Conservation (phyloP, 2,888 invertebrate species). For the Lysandra coridon region DNA sequence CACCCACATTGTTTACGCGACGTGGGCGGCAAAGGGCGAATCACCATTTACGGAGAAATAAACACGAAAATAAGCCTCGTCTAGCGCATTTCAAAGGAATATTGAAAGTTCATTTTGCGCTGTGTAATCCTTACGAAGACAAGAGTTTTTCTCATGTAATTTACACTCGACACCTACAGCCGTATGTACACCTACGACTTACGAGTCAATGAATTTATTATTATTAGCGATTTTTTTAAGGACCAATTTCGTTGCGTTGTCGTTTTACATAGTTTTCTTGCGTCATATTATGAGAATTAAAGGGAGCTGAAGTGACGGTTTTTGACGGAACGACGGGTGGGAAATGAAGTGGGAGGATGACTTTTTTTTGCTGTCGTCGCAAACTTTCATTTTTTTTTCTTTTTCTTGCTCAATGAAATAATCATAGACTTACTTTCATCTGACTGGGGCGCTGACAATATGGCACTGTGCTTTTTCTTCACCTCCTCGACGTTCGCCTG, state of each 20-base stretch:
- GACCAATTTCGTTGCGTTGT: too few relatives aligned
- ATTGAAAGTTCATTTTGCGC: constrained; percentile 2
- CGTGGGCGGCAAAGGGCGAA: constrained; percentile 23
- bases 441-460: constrained; percentile 98
- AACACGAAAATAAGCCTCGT: constrained; percentile 16
- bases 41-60: not conserved
- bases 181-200: too few relatives aligned
- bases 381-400: too few relatives aligned
- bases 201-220: not conserved
- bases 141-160: not conserved
- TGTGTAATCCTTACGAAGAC: not conserved
- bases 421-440: constrained; percentile 94
- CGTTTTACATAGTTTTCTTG: too few relatives aligned
- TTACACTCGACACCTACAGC: not conserved
- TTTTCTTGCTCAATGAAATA: not conserved
- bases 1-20: not conserved
- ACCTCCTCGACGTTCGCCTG: constrained; percentile 99
- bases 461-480: constrained; percentile 99
- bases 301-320: too few relatives aligned
- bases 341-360: too few relatives aligned
- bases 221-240: not conserved
- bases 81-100: constrained; percentile 1
- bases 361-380: too few relatives aligned
- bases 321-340: too few relatives aligned
- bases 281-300: too few relatives aligned